A percentile compares a stretch with the other conserved stretches of the same genome.
Evolutionary conservation across 1,140 invertebrate species (phyloP).

Genomic region (Cyrtorhinus lividipennis): DNA sequence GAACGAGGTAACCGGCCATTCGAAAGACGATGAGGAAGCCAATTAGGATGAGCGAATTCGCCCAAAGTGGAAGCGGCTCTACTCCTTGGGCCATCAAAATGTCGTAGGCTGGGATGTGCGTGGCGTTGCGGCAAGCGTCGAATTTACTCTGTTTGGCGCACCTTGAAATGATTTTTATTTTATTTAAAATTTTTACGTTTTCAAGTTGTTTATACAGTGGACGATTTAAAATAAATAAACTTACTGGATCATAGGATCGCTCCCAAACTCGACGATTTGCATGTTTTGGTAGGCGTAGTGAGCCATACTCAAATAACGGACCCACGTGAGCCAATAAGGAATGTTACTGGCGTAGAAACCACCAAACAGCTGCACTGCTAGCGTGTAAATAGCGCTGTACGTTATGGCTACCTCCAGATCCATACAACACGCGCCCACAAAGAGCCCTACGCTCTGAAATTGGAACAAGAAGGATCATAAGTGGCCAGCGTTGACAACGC

Average conservation of each 20-base stretch:
- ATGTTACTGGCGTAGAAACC: conserved; percentile 67
- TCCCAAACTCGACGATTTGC: conserved; percentile 67
- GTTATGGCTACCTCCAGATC: conserved; percentile 69
- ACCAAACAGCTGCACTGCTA: conserved; percentile 66
- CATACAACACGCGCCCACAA: conserved; percentile 65
- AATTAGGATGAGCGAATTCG: conserved; percentile 58
- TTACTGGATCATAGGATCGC: conserved; percentile 54
- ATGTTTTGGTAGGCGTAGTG: conserved; percentile 77
- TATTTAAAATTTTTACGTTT: not conserved
- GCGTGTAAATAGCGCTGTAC: conserved; percentile 61
- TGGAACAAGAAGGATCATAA: conserved; percentile 10
- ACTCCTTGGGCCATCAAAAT: conserved; percentile 48
- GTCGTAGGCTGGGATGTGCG: conserved; percentile 47
- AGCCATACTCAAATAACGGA: conserved; percentile 62
- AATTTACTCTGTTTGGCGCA: conserved; percentile 54
- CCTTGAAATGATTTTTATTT: conserved; percentile 31
- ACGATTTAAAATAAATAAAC: conserved; percentile 26
- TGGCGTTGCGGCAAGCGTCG: conserved; percentile 41
- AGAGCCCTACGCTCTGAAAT: conserved; percentile 61
- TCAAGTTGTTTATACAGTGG: not conserved
- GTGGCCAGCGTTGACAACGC: not conserved
- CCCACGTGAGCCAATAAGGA: conserved; percentile 63
- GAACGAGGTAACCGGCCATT: conserved; percentile 55
- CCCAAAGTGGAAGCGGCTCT: conserved; percentile 46
- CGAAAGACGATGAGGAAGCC: conserved; percentile 58